Evolutionary conservation across 2,797 vertebrate genomes (phyloP), one percentile per base, ranked within the genome.

Genomic region (Epinephelus awoara): DNA sequence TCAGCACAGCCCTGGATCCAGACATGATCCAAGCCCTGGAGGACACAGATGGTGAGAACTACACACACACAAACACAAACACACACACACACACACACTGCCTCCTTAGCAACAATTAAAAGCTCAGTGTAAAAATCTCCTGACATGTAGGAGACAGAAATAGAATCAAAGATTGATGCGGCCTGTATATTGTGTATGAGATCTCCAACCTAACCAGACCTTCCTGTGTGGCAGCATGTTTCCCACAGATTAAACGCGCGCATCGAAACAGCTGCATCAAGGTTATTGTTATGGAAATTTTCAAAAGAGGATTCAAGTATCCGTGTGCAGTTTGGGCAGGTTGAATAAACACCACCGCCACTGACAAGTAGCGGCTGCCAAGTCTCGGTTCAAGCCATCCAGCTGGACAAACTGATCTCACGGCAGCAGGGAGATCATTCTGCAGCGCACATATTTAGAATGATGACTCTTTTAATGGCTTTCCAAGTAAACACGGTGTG

Each of bases 1-100:
- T 98, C 88, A 98, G 97, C 94, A 97, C 97, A 0, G 97, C 97
- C 0, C 94, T 98, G 38, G 97, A 98, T 90, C 97, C 97, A 0
- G 97, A 98, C 92, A 98, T 98, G 97, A 98, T 98, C 89, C 97
- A 98, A 90, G 97, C 97, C 65, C 94, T 98, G 88, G 97, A 98
- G 88, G 97, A 98, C 92, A 98, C 97, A 0, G 97, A 98, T 0
- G 97, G 97, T 98, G 81, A 92, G 94, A 81, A 51, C 62, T 7
- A 14, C 80, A 40, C 68, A 59, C 51, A 61, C 42, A 15, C 15
- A 10, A 21, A 38, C 40, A 68, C 27, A 14, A 21, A 40, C 38
- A 10, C 38, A 40, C 38, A 40, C 38, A 40, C 38, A 40, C 38
- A 40, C 38, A 40, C 38, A 40, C 38, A 40, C 27, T 3, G 40